Base-by-base conservation (phyloP, 2,797 vertebrate genomes). In the Sparidentex hasta region DNA sequence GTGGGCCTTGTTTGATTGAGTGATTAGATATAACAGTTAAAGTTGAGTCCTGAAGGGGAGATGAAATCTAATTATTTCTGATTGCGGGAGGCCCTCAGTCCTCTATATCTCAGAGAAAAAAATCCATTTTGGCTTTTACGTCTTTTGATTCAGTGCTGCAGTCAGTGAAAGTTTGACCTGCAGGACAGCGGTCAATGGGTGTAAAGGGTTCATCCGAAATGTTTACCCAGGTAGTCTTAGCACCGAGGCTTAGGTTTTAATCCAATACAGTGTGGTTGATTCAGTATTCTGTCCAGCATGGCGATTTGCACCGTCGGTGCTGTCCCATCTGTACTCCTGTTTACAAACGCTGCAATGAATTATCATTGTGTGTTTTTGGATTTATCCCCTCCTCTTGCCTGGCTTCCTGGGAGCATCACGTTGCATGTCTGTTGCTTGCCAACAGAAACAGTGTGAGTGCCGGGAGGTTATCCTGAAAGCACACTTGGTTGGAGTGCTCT, bases 221-320 rank as follows among this genome's bases (percentile, higher is more conserved):
- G 29, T 84, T 65, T 55, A 43, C 33, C 61, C 52, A 50, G 54
- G 54, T n/a, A n/a, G 51, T 67, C 56, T 59, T 51, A n/a, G 61
- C 68, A 57, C 52, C 1, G 21, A 54, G 74, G 71, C 50, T 89
- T 71, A 81, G 66, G 64, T 29, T 76, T 65, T 90, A 87, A 90
- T 89, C 86, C 87, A 89, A 74, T 88, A 71, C 48, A 76, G 65
- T 66, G 25, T 54, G 29, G 76, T 81, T 71, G 68, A 76, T 80
- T 81, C 76, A 76, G 65, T 83, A n/a, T 79, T 76, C 27, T 56
- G 5, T 78, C 55, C 9, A 56, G 41, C 2, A 2, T 58, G 25
- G 14, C 25, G 64, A 61, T 81, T 77, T 70, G 23, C n/a, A n/a
- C 16, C 12, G 20, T 27, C 13, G 1, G 47, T 62, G 48, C 61